Evolutionary conservation across 2,888 invertebrate species (phyloP), one percentile per base, ranked within the genome.

Genomic region (Corbicula japonica): DNA sequence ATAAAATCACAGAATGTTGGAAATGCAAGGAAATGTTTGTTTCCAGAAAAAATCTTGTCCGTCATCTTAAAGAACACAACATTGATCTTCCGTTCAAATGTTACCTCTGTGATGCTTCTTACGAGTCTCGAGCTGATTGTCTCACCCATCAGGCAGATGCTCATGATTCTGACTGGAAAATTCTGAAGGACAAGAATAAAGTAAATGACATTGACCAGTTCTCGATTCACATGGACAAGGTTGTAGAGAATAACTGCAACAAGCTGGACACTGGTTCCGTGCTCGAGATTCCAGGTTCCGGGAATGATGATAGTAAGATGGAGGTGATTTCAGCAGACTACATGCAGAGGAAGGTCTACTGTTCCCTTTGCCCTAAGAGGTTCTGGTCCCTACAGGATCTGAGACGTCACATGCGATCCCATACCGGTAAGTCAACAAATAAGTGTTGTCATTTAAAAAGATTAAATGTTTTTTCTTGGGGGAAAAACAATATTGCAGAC

Each of bases 321-420:
- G 89, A 89, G 60, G 86, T 85, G 34, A 84, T 86, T 34, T 85
- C 88, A 0, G 86, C 89, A 26, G 90, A 90, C 76, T 90, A 90
- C 77, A 85, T 88, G 78, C 88, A 91, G 87, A 80, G 91, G 41
- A 92, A 93, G 81, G 91, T 93, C 30, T 91, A 90, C 85, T 93
- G 98, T 93, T 97, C 98, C 0, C 97, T 98, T 91, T 98, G 98
- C 93, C 95, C 98, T 92, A 96, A 98, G 79, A 96, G 98, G 58
- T 98, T 98, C 94, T 98, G 98, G 98, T 98, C 98, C 0, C 97
- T 98, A 0, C 98, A 98, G 92, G 98, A 98, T 93, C 94, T 98
- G 5, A 95, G 98, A 0, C 95, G 98, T 0, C 98, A 98, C 93
- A 98, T 98, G 97, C 95, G 98, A 26, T 98, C 98, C 0, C 98